Conservation (phyloP, 2,888 invertebrate species). For the Tipula unca region DNA sequence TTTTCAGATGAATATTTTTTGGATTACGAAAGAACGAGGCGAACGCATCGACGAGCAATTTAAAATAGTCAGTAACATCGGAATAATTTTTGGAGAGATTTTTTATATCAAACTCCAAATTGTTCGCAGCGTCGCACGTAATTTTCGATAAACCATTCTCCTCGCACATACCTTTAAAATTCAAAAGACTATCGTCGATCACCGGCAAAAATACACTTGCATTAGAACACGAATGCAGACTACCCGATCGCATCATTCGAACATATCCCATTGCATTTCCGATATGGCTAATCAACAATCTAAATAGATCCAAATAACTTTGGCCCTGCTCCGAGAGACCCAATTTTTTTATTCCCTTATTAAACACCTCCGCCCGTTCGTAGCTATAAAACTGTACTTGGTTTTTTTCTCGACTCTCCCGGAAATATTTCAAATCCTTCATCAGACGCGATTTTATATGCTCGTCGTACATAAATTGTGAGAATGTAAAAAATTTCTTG, state of each 20-base stretch:
- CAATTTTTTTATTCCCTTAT: conserved; percentile 79
- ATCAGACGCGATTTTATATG: conserved; percentile 91
- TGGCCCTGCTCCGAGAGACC: conserved; percentile 73
- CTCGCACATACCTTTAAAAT: conserved; percentile 54
- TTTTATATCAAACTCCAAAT: conserved; percentile 67
- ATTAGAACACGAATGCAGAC: conserved; percentile 83
- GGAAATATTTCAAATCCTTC: conserved; percentile 77
- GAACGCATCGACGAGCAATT: conserved; percentile 87
- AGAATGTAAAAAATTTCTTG: conserved; percentile 87
- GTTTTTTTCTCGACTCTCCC: conserved; percentile 56
- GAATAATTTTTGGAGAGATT: conserved; percentile 76
- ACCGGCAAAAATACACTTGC: conserved; percentile 85
- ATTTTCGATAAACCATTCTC: conserved; percentile 51
- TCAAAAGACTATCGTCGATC: conserved; percentile 45
- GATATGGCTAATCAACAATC: conserved; percentile 86
- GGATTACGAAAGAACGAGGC: conserved; percentile 77
- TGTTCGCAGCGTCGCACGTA: conserved; percentile 57
- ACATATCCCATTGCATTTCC: conserved; percentile 96
- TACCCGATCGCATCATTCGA: conserved; percentile 86
- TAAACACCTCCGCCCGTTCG: conserved; percentile 88
- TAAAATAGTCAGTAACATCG: conserved; percentile 79
- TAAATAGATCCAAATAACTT: conserved; percentile 87
- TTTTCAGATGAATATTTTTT: conserved; percentile 79
- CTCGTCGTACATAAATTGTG: conserved; percentile 96
- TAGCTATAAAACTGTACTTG: conserved; percentile 66